Base-by-base conservation (phyloP, 2,888 invertebrate species). In the Mystacides longicornis region DNA sequence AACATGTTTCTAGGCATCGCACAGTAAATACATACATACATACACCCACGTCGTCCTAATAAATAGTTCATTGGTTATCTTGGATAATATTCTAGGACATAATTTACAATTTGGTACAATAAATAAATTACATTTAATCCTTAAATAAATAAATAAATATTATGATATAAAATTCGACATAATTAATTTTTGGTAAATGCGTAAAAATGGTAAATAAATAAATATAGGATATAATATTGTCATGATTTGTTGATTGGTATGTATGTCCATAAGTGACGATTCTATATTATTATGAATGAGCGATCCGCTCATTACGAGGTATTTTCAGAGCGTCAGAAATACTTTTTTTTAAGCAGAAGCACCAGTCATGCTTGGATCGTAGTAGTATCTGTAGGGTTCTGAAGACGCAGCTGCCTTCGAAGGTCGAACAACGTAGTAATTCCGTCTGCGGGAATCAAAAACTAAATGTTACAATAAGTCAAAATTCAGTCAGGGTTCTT, bases 321-420 rank as follows among this genome's bases (percentile, higher is more conserved):
- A 31, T 9, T 31, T 31, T 31, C 31, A 9, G 7, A 7, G 31
- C n/a, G n/a, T n/a, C n/a, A n/a, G n/a, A n/a, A n/a, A n/a, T n/a
- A n/a, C n/a, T 7, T 31, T 47, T 37, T 21, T 23, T 55, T 21
- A 59, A 46, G 51, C 54, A 49, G 62, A 46, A 20, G 64, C 55
- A 43, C 61, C 52, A 19, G 62, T 54, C 51, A 70, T 69, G 63
- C 69, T 69, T 67, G 71, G 68, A 68, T 80, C 80, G 63, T 77
- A 78, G 67, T 79, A 78, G 68, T 79, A 80, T 64, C 75, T 77
- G 70, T 81, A 81, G 56, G 82, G 81, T 69, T 82, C 82, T 67
- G 76, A 71, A 64, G 75, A 70, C 20, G 68, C 64, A 64, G 68
- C 73, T 63, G 72, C 67, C 67, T 77, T 78, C 60, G 78, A 75